Evolutionary conservation across 2,888 invertebrate species (phyloP), one percentile per base, ranked within the genome.

Genomic region (Tetrapedia diversipes): DNA sequence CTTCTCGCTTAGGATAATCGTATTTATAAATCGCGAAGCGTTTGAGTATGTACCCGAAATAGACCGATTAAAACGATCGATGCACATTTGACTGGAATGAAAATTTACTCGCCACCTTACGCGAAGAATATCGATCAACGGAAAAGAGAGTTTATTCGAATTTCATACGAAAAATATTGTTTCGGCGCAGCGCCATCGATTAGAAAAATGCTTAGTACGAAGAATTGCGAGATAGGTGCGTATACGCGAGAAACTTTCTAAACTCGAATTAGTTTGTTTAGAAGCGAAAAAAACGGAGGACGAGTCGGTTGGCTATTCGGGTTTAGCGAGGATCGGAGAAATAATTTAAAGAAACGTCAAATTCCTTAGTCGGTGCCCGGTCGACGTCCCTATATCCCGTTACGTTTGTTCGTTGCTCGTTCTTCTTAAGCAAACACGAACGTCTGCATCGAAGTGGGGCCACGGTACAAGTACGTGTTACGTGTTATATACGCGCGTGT

Each of bases 401-500:
- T 74, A 74, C 45, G 72, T 45, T 16, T 19, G 16, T 24, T 24
- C 41, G 39, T 43, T 59, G 43, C 59, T 56, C 71, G 71, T 65
- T 72, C 71, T 32, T 57, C 64, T 65, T 64, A 47, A 60, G 45
- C 27, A 68, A 74, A 75, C 59, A 45, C 64, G 53, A 57, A 56
- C 32, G 51, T 45, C 22, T 32, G 51, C 37, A 24, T 60, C 39
- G 24, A 57, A 63, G 51, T 29, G 65, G 49, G 49, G 53, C 59
- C 63, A 63, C 68, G 37, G 19, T 24, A 56, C 54, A 59, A 47
- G 63, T 41, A 54, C 43, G 67, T 64, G 47, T 80, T 68, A 81
- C 75, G 75, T 63, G 64, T 60, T 61, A n/a, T n/a, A n/a, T n/a
- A 39, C 49, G 66, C 75, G 79, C 79, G 79, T 64, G 69, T 73